Conservation (phyloP, 1,140 invertebrate species). For the Colletes latitarsis region DNA sequence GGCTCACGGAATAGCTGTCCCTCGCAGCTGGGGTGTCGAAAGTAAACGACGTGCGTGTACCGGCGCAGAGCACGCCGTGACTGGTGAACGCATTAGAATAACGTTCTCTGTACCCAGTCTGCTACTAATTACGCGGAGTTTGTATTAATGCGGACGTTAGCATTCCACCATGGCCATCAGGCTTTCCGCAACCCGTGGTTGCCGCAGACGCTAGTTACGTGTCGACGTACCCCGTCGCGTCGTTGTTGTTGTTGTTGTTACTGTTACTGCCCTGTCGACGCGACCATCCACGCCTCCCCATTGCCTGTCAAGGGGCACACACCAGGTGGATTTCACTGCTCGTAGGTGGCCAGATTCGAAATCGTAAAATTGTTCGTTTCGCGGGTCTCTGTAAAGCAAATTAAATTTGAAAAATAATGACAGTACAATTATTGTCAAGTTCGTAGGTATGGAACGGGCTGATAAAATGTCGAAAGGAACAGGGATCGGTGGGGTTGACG, state of each 20-base stretch:
- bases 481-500: too few relatives aligned
- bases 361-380: too few relatives aligned
- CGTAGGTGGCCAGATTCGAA: neutral
- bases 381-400: too few relatives aligned
- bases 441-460: too few relatives aligned
- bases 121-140: slow-evolving; percentile 70
- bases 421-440: too few relatives aligned
- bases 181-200: slow-evolving; percentile 45
- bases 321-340: slow-evolving; percentile 17
- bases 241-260: slow-evolving; percentile 27
- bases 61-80: slow-evolving; percentile 26
- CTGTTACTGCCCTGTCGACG: slow-evolving; percentile 25
- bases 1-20: neutral
- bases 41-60: slow-evolving; percentile 31
- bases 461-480: too few relatives aligned
- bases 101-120: slow-evolving; percentile 46
- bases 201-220: slow-evolving; percentile 42
- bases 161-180: slow-evolving; percentile 62
- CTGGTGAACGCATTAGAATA: slow-evolving; percentile 58
- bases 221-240: slow-evolving; percentile 19
- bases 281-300: neutral
- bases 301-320: slow-evolving; percentile 35
- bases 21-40: slow-evolving; percentile 32
- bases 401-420: too few relatives aligned
- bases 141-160: slow-evolving; percentile 73